Base-by-base conservation (phyloP, 2,113 vertebrate genomes). In the Odocoileus virginianus region DNA sequence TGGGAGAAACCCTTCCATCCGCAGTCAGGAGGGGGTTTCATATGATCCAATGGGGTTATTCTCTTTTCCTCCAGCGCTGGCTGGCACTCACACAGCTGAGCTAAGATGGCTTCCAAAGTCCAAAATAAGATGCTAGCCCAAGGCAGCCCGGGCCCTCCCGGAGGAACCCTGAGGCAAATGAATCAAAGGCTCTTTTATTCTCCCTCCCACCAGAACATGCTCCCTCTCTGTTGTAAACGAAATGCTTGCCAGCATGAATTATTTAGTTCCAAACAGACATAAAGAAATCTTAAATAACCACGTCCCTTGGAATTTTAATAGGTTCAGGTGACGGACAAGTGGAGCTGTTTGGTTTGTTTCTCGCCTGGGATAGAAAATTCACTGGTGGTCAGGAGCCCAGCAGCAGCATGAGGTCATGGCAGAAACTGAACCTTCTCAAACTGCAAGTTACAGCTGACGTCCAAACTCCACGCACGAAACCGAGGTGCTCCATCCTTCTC, bases 161-260 rank as follows among this genome's bases (percentile, higher is more conserved):
- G 96, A 79, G 87, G 55, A 96, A 71, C 90, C 92, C 96, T 79
- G 96, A 94, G 76, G 97, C 89, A 57, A 78, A 33, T 0, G 94
- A 97, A 97, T 97, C 97, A 98, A 96, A 98, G 97, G 86, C 86
- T 85, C 95, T 96, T 97, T 98, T 95, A 98, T 98, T 97, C 98
- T 93, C 45, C 95, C 91, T 95, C 91, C 97, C 76, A 94, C 93
- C 96, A 95, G 78, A 92, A 93, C 97, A 95, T 60, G 96, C 95
- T 91, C 97, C 86, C 94, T 96, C 95, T 96, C 91, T 87, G 92
- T 47, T 88, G 96, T 67, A 91, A 98, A 87, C 76, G 6, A 89
- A 89, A 87, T 21, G 92, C 98, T 95, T 97, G 98, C 98, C 97
- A 98, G 91, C 92, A 96, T 94, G 97, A 97, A 98, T 94, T 97